Percentiles rank a stretch among this genome's conserved stretches.
phyloP scores from a whole-genome alignment of 2,888 invertebrate genomes.

The Noctua comes region DNA sequence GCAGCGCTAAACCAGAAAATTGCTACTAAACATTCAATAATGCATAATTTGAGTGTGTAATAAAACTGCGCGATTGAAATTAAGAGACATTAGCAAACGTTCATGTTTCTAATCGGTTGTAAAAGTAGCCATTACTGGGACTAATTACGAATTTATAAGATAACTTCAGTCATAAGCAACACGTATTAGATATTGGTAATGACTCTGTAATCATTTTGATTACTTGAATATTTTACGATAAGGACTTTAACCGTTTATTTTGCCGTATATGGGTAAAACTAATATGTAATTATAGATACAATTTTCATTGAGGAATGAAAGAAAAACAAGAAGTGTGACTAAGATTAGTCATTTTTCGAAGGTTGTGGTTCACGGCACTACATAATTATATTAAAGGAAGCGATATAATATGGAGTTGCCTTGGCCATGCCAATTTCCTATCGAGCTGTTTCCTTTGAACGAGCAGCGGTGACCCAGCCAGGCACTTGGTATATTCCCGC shows the following conservation, averaged over 20 bases:
- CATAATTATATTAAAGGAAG: no score
- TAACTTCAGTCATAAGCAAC: slow-evolving; percentile 49
- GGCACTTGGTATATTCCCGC: no score
- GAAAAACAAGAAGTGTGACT: slow-evolving; percentile 33
- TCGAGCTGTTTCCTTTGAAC: background rate
- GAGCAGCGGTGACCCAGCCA: background rate
- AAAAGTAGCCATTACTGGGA: slow-evolving; percentile 50
- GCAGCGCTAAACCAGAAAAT: slow-evolving; percentile 14
- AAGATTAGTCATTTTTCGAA: background rate
- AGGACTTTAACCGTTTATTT: slow-evolving; percentile 34
- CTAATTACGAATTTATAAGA: slow-evolving; percentile 57
- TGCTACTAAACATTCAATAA: slow-evolving; percentile 40
- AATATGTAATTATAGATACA: slow-evolving; percentile 52
- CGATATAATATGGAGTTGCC: background rate
- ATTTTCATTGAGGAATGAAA: slow-evolving; percentile 38
- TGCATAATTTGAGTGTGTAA: slow-evolving; percentile 12
- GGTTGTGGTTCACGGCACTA: no score
- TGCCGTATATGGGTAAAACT: slow-evolving; percentile 54
- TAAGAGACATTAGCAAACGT: slow-evolving; percentile 46
- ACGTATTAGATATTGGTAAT: slow-evolving; percentile 56
- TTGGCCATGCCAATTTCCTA: background rate
- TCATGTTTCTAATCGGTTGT: slow-evolving; percentile 52
- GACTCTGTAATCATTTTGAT: slow-evolving; percentile 60
- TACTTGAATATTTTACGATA: slow-evolving; percentile 57
- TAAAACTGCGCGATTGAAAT: slow-evolving; percentile 40